Conservation (phyloP, 2,888 invertebrate genomes). For the Platycheirus rosarum region DNA sequence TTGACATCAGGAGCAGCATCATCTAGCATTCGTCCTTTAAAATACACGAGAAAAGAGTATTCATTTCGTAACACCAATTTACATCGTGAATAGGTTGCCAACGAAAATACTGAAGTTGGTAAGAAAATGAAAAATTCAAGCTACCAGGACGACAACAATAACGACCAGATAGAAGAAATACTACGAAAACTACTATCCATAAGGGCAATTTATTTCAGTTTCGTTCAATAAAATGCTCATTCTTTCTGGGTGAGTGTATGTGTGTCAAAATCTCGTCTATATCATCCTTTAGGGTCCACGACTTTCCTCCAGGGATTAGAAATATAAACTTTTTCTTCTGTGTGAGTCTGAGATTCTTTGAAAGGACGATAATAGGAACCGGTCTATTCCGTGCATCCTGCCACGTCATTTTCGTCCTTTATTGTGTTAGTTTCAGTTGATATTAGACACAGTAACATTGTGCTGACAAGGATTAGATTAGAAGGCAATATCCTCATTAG, state of each 20-base stretch:
- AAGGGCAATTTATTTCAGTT: slow-evolving; percentile 69
- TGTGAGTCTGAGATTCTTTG: background rate
- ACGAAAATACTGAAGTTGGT: slow-evolving; percentile 7
- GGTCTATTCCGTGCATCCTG: too few relatives aligned
- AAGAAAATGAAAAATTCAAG: slow-evolving; percentile 4
- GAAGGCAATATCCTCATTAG: slow-evolving; percentile 72
- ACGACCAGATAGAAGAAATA: slow-evolving; percentile 35
- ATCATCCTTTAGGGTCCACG: slow-evolving; percentile 54
- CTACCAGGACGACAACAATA: slow-evolving; percentile 18
- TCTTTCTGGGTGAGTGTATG: slow-evolving; percentile 5
- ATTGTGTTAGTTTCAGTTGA: slow-evolving; percentile 34
- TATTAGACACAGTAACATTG: slow-evolving; percentile 49
- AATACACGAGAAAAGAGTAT: slow-evolving; percentile 10
- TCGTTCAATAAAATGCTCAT: slow-evolving; percentile 65
- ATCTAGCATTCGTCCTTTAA: slow-evolving; percentile 51
- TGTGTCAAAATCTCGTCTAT: slow-evolving; percentile 31
- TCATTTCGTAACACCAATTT: slow-evolving; percentile 55
- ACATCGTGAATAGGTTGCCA: slow-evolving; percentile 52
- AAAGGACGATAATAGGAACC: slow-evolving; percentile 18
- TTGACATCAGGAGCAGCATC: slow-evolving; percentile 3
- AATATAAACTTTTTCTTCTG: slow-evolving; percentile 38
- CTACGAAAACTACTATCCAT: slow-evolving; percentile 54
- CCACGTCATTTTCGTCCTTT: slow-evolving; percentile 26
- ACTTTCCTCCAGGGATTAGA: slow-evolving; percentile 30
- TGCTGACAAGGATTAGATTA: slow-evolving; percentile 61